Base-by-base conservation (phyloP, 1,140 invertebrate species). In the Panagrolaimus sp. region DNA sequence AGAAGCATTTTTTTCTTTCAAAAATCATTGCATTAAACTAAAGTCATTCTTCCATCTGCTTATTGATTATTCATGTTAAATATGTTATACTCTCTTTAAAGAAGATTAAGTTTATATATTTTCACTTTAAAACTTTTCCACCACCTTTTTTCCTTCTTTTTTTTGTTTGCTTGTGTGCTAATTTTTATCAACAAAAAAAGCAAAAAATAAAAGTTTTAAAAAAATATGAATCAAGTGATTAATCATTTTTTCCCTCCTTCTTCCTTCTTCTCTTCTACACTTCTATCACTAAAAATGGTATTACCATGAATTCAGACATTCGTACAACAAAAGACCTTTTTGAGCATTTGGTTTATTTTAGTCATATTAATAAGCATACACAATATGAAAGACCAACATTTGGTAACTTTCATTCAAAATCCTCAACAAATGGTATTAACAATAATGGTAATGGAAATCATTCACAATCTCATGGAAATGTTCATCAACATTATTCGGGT, bases 321-420 rank as follows among this genome's bases (percentile, higher is more conserved):
- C 27, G 20, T 20, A 57, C 68, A 67, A 14, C 25, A n/a, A 38
- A 70, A 69, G 69, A 47, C 16, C 70, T 71, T 68, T 38, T 53
- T 9, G 51, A 63, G 16, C 38, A 68, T 46, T 11, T 72, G 51
- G 45, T 73, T 23, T 68, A 65, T 82, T 85, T 76, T 83, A 87
- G 87, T 84, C 96, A 98, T 87, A 92, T 98, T 0, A 97, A 98
- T 85, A 88, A 94, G 80, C 87, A 91, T 78, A 98, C 96, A 2
- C 95, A 98, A 84, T 98, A 98, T 86, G 95, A 98, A 84, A 94
- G 96, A 44, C 73, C 73, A 1, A 63, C 38, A 25, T 65, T 57
- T 27, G 51, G 20, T 57, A 25, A 20, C 20, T 25, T 25, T 48
- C 45, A 44, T 66, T 61, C 45, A 27, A 65, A 66, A 16, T 67